Evolutionary conservation across 2,113 vertebrate genomes (phyloP).

Genomic region (Ictidomys tridecemlineatus): DNA sequence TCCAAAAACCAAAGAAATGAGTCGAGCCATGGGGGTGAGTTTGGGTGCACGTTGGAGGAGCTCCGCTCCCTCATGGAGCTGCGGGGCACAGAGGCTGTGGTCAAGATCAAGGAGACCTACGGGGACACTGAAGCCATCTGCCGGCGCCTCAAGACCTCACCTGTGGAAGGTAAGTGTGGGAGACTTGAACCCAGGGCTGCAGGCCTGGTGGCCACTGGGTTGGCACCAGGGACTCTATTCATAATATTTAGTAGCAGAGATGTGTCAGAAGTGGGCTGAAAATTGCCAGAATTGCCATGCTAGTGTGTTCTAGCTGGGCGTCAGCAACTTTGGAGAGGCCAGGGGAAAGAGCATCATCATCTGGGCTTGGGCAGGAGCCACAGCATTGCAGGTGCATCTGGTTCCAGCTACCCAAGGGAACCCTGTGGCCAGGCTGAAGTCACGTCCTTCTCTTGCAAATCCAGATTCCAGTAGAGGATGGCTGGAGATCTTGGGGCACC

Average conservation of each 20-base stretch:
- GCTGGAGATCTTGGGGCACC: background rate
- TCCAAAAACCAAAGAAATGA: conserved; percentile 99
- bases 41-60: conserved; percentile 96
- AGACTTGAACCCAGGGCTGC: background rate
- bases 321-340: background rate
- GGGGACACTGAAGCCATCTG: conserved; percentile 96
- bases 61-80: conserved; percentile 99
- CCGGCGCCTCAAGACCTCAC: conserved; percentile 96
- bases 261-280: background rate
- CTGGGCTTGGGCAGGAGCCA: background rate
- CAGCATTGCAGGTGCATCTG: too few relatives aligned
- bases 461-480: background rate
- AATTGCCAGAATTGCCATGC: background rate
- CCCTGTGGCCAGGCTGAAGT: background rate
- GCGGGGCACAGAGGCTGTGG: conserved; percentile 96
- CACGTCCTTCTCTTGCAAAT: background rate
- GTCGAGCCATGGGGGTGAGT: conserved; percentile 93
- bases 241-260: background rate
- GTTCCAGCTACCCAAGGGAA: background rate
- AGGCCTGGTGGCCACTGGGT: too few relatives aligned
- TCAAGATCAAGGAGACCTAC: conserved; percentile 98
- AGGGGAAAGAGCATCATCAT: background rate
- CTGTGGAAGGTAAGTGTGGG: conserved; percentile 93
- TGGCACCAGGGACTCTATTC: background rate
- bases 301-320: background rate